Base-by-base conservation (phyloP, 2,113 vertebrate species). In the Oenanthe melanoleuca region DNA sequence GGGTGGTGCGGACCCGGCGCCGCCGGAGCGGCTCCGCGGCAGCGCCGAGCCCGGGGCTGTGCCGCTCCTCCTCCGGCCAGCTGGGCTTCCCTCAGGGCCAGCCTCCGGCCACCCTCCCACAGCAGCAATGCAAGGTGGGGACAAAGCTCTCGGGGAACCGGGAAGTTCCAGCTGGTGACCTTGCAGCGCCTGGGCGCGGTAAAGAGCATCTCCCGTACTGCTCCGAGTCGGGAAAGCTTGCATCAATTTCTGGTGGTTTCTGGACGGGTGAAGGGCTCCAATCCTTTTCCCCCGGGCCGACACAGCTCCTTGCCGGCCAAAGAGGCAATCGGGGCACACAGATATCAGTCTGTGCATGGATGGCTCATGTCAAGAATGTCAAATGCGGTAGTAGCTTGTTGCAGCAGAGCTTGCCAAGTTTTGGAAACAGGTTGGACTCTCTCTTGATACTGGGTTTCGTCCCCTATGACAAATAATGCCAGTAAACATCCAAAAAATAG, bases 11-110 rank as follows among this genome's bases (percentile, higher is more conserved):
- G 56, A 9, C 14, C 11, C 61, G 26, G 29, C 19, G 15, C 52
- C 26, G 7, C 31, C 28, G 16, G 17, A 22, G 69, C 29, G 0
- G 28, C 50, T 24, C 61, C 22, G 47, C n/a, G n/a, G n/a, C n/a
- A n/a, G n/a, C 26, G 7, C 31, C 34, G 49, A 50, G 49, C 24
- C 13, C 49, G 15, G 26, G 15, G 15, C 52, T 29, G 37, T 3
- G 50, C 20, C 2, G 0, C 34, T 0, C 3, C 40, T 31, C 5
- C 53, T 6, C 14, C 26, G 0, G 45, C n/a, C 0, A 0, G 9
- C 14, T 2, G 3, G 20, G 2, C 5, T 5, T 9, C 17, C 31
- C 47, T 2, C 71, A 3, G 6, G 5, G 42, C 7, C 5, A 22
- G 5, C 11, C 5, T 5, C 15, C 47, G 0, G 33, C 12, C 56